Base-by-base conservation (phyloP, 92 coral and sea anemone species). In the Umimayanthus chanpuru region DNA sequence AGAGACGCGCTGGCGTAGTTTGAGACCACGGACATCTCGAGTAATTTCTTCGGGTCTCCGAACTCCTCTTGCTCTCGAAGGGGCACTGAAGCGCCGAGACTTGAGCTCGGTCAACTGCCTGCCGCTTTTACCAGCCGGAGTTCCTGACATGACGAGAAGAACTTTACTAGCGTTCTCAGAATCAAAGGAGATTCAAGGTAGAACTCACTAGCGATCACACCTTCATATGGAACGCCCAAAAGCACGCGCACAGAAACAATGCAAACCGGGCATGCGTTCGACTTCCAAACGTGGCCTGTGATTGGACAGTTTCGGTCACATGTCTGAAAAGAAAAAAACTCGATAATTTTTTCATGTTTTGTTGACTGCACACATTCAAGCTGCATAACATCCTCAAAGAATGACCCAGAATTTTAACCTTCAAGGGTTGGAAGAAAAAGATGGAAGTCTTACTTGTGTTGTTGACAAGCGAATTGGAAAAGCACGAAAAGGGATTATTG, bases 141-240 rank as follows among this genome's bases (percentile, higher is more conserved):
- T 83, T 43, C 87, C 87, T 68, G 87, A 83, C 87, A 83, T 83
- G 32, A 39, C 64, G 87, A 55, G 15, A n/a, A 83, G 38, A 70
- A 43, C 67, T 47, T 38, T 83, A 28, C 41, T n/a, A 68, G 65
- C 87, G 87, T 72, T 28, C 78, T 83, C 26, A 68, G 38, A 83
- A 83, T 83, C 87, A 67, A 82, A 82, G 86, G 65, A 67, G 53
- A 80, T 25, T 82, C 87, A 64, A 83, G 66, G 25, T 6, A 67
- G 78, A 70, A 83, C 67, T 26, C 30, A 44, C 67, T 64, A 70
- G 91, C 96, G 98, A 94, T 94, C 98, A 94, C 98, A 94, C 98
- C 98, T 95, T 93, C 96, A 36, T 53, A 53, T 93, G 94, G 93
- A 95, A 95, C 98, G 98, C 98, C 98, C 98, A 91, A 93, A 93